phyloP scores from a whole-genome alignment of 2,888 invertebrate genomes.

The Epiblema foenella region DNA sequence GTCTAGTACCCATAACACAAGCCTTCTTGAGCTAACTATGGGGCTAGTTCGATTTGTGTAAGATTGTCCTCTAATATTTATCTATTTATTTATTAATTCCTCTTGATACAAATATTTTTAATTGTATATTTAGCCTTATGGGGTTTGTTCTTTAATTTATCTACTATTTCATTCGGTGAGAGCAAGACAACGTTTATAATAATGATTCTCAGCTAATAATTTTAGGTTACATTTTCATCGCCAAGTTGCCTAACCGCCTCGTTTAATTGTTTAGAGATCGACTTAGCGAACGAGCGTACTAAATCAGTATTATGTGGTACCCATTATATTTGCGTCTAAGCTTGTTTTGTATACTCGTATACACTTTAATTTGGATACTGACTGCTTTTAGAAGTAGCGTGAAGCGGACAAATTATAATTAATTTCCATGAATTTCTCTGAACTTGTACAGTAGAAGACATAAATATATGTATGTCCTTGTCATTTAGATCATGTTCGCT shows the following conservation, averaged over 20 bases:
- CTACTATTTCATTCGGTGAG: no score
- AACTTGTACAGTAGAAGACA: background rate
- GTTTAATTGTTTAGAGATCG: constrained; percentile 1
- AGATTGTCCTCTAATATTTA: no score
- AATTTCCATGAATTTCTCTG: background rate
- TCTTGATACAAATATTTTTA: no score
- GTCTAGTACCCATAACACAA: no score
- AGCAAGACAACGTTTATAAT: no score
- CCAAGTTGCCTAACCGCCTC: background rate
- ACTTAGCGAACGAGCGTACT: constrained; percentile 1
- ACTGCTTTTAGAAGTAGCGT: background rate
- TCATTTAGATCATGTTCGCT: no score
- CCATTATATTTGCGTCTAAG: constrained; percentile 1
- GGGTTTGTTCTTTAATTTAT: no score
- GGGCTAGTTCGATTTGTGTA: no score
- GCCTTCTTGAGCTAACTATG: no score
- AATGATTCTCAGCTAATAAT: background rate
- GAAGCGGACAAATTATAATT: background rate
- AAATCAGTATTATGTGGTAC: constrained; percentile 11
- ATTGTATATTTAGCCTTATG: no score
- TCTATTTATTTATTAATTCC: no score
- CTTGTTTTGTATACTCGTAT: background rate
- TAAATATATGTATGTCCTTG: no score
- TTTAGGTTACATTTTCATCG: background rate
- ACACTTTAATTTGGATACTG: background rate